These are phyloP conservation scores for Xiphias gladius DNA, from an alignment of 2,113 vertebrate genomes.

Conservation along the genomic window DNA sequence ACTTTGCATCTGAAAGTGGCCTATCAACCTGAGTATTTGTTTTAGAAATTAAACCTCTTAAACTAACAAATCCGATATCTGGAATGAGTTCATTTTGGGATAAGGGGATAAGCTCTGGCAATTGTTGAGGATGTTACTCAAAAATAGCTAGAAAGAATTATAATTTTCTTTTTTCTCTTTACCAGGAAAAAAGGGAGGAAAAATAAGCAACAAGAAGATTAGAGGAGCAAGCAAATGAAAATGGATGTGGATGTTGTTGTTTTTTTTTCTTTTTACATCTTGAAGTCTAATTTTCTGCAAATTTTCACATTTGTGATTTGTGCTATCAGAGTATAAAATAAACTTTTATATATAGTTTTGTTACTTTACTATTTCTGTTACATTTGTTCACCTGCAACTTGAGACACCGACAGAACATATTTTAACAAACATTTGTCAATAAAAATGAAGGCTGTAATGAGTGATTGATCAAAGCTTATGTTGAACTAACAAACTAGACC, in stretches of 20 bases:
- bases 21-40: neutral
- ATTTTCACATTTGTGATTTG: constrained; percentile 38
- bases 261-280: constrained; percentile 4
- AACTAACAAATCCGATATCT: neutral
- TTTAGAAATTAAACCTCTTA: neutral
- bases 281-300: neutral
- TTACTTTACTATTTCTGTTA: neutral
- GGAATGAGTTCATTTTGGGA: neutral
- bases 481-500: neutral
- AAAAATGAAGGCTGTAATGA: neutral
- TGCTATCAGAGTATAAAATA: constrained; percentile 54
- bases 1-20: neutral
- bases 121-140: neutral
- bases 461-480: neutral
- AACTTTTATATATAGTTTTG: constrained; percentile 30
- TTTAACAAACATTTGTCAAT: neutral
- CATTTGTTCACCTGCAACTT: neutral
- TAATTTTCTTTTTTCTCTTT: neutral
- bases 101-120: neutral
- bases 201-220: constrained; percentile 17
- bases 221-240: constrained; percentile 16
- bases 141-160: neutral
- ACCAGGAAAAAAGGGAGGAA: constrained; percentile 65
- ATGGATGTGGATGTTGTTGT: neutral
- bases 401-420: neutral